phyloP scores from a whole-genome alignment of 2,888 invertebrate species.

The Catocala fraxini region DNA sequence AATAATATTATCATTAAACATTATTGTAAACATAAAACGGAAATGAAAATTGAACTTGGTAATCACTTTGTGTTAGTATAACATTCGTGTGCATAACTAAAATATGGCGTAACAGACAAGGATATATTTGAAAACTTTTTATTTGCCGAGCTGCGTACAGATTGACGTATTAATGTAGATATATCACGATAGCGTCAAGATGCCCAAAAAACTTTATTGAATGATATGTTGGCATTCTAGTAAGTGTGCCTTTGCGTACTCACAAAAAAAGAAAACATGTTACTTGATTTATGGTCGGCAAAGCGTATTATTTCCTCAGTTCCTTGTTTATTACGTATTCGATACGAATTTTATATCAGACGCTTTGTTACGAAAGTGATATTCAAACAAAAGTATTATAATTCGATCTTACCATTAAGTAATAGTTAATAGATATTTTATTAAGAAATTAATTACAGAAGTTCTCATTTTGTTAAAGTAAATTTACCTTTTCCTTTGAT shows the following conservation, averaged over 20 bases:
- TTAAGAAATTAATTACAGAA: not conserved
- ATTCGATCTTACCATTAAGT: too few relatives aligned
- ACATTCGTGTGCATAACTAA: not conserved
- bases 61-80: not conserved
- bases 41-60: not conserved
- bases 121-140: conserved; percentile 10
- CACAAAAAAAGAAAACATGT: conserved; percentile 29
- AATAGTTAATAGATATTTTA: too few relatives aligned
- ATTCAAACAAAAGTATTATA: too few relatives aligned
- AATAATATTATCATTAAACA: too few relatives aligned
- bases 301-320: conserved; percentile 26
- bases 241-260: conserved; percentile 13
- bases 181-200: conserved; percentile 11
- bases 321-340: conserved; percentile 14
- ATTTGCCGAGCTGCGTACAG: not conserved
- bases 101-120: not conserved
- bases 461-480: not conserved
- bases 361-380: not conserved
- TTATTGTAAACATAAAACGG: too few relatives aligned
- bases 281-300: conserved; percentile 32
- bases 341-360: conserved; percentile 5
- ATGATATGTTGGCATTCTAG: conserved; percentile 20
- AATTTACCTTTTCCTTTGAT: conserved; percentile 1
- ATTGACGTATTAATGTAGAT: conserved; percentile 6
- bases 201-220: conserved; percentile 20